phyloP scores from a whole-genome alignment of 1,140 invertebrate genomes.

The Tetragnatha versicolor region DNA sequence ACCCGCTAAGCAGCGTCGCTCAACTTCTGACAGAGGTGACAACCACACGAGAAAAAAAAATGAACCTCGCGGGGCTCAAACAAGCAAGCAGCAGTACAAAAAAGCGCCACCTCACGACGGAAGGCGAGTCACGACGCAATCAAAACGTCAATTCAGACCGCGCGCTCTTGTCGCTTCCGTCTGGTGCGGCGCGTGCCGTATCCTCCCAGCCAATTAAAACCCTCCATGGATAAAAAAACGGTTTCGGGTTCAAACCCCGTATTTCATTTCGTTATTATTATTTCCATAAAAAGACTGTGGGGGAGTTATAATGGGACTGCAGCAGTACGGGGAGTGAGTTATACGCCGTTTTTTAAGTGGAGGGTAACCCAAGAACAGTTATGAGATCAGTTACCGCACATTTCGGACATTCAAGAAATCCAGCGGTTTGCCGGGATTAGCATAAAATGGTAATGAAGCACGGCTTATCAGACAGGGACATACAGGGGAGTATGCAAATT shows the following conservation, averaged over 20 bases:
- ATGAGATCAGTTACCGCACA: not conserved
- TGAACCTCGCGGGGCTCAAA: not conserved
- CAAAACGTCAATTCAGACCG: constrained; percentile 43
- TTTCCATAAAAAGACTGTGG: too few species aligned
- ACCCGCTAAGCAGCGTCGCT: not conserved
- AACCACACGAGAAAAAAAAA: not conserved
- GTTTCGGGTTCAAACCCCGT: not conserved
- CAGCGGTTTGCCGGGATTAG: constrained; percentile 7
- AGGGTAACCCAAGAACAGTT: too few species aligned
- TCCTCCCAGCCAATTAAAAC: constrained; percentile 22
- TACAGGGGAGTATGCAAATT: constrained; percentile 14
- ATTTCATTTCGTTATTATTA: constrained; percentile 44
- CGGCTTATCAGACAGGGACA: constrained; percentile 20
- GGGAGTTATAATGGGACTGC: too few species aligned
- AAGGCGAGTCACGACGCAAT: not conserved
- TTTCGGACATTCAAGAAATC: not conserved
- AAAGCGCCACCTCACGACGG: not conserved
- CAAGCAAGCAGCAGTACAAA: not conserved
- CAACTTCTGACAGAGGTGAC: not conserved
- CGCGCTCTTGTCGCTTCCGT: constrained; percentile 2
- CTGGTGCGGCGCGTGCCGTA: constrained; percentile 24
- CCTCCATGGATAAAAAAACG: not conserved
- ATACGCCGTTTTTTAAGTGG: too few species aligned
- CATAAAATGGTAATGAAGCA: constrained; percentile 7
- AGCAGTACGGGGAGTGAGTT: too few species aligned